Evolutionary conservation across 2,113 vertebrate genomes (phyloP).

Genomic region (Thryonomys swinderianus): DNA sequence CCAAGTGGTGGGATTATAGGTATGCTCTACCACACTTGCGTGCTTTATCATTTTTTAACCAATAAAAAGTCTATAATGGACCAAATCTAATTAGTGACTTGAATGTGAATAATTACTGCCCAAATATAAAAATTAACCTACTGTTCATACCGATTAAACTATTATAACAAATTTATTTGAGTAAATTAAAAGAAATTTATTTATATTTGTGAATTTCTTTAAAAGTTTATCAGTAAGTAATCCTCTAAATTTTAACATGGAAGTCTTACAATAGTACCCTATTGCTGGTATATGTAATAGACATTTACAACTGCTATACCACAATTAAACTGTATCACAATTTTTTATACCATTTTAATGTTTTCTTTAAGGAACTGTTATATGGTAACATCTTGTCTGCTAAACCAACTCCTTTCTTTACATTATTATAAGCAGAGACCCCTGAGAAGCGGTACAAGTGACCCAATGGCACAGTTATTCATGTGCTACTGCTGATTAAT

Average conservation of each 20-base stretch:
- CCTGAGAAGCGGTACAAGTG: not conserved
- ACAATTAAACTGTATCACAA: not conserved
- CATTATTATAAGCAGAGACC: not conserved
- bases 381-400: not conserved
- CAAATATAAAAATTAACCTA: not conserved
- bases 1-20: too few relatives aligned
- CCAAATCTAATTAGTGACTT: not conserved
- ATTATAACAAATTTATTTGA: not conserved
- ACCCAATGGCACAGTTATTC: not conserved
- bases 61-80: not conserved
- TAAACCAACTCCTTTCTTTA: not conserved
- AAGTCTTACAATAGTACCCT: not conserved
- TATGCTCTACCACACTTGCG: too few relatives aligned
- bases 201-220: not conserved
- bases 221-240: not conserved
- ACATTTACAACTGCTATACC: not conserved
- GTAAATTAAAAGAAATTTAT: not conserved
- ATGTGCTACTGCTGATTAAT: not conserved
- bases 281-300: not conserved
- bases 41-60: not conserved
- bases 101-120: not conserved
- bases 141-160: not conserved
- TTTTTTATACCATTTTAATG: not conserved
- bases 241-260: not conserved
- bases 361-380: not conserved